A percentile compares a stretch with the other conserved stretches of the same genome.
phyloP scores from a whole-genome alignment of 2,888 invertebrate genomes.

The Microplitis deprimator region DNA sequence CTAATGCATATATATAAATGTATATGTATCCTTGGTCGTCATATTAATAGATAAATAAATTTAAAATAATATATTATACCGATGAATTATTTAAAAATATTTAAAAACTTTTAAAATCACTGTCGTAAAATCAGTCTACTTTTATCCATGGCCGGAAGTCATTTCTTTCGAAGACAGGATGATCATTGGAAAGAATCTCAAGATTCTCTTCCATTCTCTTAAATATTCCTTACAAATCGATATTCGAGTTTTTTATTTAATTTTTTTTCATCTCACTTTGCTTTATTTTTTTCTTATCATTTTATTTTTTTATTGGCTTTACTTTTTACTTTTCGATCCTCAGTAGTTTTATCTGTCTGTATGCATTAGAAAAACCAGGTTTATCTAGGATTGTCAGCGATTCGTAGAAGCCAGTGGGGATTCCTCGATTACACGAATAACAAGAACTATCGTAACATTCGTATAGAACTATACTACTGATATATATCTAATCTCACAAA shows the following conservation, averaged over 20 bases:
- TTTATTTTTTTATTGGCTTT: neutral
- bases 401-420: conserved; percentile 30
- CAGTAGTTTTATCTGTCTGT: conserved; percentile 17
- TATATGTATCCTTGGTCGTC: neutral
- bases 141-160: conserved; percentile 30
- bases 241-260: conserved; percentile 13
- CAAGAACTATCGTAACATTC: conserved; percentile 27
- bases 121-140: conserved; percentile 18
- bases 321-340: neutral
- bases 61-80: neutral
- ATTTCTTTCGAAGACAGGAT: conserved; percentile 22
- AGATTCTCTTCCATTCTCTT: conserved; percentile 10
- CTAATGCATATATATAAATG: neutral
- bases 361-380: conserved; percentile 25
- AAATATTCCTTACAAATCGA: conserved; percentile 18
- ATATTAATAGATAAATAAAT: neutral
- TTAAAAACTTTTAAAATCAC: conserved; percentile 13
- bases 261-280: conserved; percentile 8
- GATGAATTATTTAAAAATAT: conserved; percentile 14
- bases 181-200: conserved; percentile 20
- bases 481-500: conserved; percentile 27
- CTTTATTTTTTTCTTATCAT: neutral
- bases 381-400: conserved; percentile 26
- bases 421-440: conserved; percentile 30
- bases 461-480: neutral